phyloP scores from a whole-genome alignment of 2,888 invertebrate genomes.

The Tenthredo livida region DNA sequence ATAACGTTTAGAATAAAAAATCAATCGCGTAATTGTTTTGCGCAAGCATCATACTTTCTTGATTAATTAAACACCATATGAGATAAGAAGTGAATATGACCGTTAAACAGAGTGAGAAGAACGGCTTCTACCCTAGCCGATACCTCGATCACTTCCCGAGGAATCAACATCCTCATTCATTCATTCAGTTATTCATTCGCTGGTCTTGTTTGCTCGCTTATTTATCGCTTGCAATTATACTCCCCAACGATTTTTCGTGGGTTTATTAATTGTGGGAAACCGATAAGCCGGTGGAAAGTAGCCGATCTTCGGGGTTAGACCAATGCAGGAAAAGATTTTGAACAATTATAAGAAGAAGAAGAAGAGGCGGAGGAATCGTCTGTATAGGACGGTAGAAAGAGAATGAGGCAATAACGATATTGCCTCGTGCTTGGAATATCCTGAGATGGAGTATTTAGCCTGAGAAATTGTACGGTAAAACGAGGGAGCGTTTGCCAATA shows the following conservation, averaged over 20 bases:
- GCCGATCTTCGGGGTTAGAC: background rate
- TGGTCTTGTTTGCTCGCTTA: background rate
- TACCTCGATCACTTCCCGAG: background rate
- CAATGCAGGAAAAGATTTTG: background rate
- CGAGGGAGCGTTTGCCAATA: background rate
- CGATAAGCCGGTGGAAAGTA: background rate
- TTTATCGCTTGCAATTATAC: background rate
- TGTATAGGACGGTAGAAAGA: background rate
- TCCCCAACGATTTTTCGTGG: background rate
- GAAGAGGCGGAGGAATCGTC: background rate
- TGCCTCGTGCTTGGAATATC: constrained; percentile 21
- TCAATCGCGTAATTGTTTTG: background rate
- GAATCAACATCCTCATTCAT: background rate
- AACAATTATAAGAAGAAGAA: background rate
- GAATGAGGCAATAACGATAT: constrained; percentile 23
- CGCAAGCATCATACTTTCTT: background rate
- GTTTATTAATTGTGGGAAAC: background rate
- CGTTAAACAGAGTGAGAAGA: background rate
- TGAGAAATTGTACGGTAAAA: background rate
- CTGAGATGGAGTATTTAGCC: constrained; percentile 19
- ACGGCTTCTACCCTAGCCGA: background rate
- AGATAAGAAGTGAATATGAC: background rate
- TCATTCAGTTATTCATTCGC: background rate
- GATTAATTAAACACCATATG: background rate
- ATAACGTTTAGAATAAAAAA: too few species aligned